Conservation (phyloP, 2,113 vertebrate genomes). For the Suncus etruscus region DNA sequence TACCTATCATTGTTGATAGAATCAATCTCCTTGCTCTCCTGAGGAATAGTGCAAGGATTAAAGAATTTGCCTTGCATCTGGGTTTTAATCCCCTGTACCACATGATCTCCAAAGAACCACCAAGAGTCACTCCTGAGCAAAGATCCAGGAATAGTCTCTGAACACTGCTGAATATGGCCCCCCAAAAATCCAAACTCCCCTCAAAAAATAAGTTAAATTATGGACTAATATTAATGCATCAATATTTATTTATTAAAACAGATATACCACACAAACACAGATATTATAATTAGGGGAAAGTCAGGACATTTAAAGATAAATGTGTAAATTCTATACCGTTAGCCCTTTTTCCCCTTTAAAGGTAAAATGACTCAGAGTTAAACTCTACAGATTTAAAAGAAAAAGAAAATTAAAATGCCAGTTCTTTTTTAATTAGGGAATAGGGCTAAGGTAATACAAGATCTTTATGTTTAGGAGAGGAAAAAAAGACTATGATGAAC, state of each 20-base stretch:
- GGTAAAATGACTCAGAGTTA: not conserved
- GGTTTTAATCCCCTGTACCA: no score
- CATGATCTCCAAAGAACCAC: no score
- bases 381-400: not conserved
- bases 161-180: no score
- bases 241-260: not conserved
- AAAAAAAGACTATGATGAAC: not conserved
- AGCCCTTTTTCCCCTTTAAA: not conserved
- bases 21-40: not conserved
- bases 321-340: no score
- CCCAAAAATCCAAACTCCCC: no score
- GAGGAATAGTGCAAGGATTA: no score
- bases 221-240: not conserved
- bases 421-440: not conserved
- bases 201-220: no score
- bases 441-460: not conserved
- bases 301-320: not conserved
- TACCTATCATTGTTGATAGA: slow-evolving; percentile 5
- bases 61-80: no score
- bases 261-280: not conserved
- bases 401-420: not conserved
- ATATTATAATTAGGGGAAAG: not conserved
- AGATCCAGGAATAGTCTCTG: no score
- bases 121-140: no score
- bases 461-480: not conserved